phyloP scores from a whole-genome alignment of 2,888 invertebrate genomes.

The Drosophila eohydei region DNA sequence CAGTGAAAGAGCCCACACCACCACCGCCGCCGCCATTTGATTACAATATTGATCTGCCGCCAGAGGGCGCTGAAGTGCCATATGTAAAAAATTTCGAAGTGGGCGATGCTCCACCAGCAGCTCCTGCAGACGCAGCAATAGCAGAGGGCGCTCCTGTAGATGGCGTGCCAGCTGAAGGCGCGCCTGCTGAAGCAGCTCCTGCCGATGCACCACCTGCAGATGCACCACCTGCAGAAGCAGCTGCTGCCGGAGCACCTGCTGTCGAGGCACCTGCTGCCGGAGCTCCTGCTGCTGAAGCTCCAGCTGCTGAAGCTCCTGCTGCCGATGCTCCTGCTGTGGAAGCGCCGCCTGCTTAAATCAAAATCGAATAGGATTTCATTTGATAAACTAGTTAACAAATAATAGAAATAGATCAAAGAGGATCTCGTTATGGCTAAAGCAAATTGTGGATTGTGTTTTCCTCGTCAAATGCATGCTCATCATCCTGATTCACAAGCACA shows the following conservation, averaged over 20 bases:
- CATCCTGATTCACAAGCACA: slow-evolving; percentile 1
- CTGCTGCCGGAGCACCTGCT: slow-evolving; percentile 47
- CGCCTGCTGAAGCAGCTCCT: background rate
- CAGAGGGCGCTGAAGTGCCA: slow-evolving; percentile 85
- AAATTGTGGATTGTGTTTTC: slow-evolving; percentile 47
- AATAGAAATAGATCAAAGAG: slow-evolving; percentile 51
- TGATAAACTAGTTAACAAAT: slow-evolving; percentile 3
- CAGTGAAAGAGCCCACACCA: slow-evolving; percentile 82
- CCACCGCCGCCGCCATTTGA: slow-evolving; percentile 85
- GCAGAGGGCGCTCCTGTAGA: slow-evolving; percentile 58
- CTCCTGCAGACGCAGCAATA: slow-evolving; percentile 36
- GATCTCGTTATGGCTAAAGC: slow-evolving; percentile 64
- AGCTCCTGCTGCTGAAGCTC: slow-evolving; percentile 48
- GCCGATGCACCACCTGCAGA: slow-evolving; percentile 16
- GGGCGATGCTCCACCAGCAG: slow-evolving; percentile 59
- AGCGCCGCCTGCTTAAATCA: slow-evolving; percentile 45
- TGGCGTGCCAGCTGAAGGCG: slow-evolving; percentile 35
- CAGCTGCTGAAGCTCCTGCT: slow-evolving; percentile 31
- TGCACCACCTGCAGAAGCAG: slow-evolving; percentile 22
- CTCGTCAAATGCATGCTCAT: slow-evolving; percentile 50
- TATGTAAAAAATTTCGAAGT: slow-evolving; percentile 84
- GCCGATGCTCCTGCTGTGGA: slow-evolving; percentile 32
- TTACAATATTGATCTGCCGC: slow-evolving; percentile 84
- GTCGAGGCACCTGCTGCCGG: slow-evolving; percentile 36
- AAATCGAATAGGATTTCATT: slow-evolving; percentile 29